phyloP scores from a whole-genome alignment of 2,113 vertebrate species.

The Mixornis gularis region DNA sequence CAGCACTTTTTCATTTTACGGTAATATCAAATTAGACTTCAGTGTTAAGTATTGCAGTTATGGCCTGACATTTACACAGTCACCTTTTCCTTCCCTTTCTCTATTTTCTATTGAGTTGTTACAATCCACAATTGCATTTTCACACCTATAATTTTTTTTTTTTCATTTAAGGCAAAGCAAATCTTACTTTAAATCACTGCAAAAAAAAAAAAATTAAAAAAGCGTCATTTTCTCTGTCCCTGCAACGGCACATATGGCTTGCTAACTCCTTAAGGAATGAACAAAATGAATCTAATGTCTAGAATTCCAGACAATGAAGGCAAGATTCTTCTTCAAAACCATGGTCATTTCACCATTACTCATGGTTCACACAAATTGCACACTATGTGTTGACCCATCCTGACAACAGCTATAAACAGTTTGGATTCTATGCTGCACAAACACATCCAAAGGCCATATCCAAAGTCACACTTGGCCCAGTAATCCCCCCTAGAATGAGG shows the following conservation, averaged over 20 bases:
- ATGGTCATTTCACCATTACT: not conserved
- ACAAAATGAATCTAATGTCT: not conserved
- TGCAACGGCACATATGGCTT: not conserved
- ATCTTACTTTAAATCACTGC: not conserved
- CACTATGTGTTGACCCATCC: not conserved
- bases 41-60: not conserved
- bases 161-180: not conserved
- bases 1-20: not conserved
- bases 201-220: not conserved
- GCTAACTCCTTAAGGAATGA: not conserved
- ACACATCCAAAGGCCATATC: not conserved
- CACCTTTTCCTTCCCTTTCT: not conserved
- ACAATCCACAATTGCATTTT: constrained; percentile 5
- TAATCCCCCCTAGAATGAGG: not conserved
- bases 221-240: not conserved
- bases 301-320: not conserved
- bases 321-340: not conserved
- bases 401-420: not conserved
- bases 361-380: not conserved
- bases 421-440: not conserved
- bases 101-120: not conserved
- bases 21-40: constrained; percentile 1
- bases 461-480: not conserved
- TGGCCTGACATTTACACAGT: not conserved
- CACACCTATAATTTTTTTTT: not conserved